Conservation (phyloP, 2,113 vertebrate species). For the Ochotona curzoniae region DNA sequence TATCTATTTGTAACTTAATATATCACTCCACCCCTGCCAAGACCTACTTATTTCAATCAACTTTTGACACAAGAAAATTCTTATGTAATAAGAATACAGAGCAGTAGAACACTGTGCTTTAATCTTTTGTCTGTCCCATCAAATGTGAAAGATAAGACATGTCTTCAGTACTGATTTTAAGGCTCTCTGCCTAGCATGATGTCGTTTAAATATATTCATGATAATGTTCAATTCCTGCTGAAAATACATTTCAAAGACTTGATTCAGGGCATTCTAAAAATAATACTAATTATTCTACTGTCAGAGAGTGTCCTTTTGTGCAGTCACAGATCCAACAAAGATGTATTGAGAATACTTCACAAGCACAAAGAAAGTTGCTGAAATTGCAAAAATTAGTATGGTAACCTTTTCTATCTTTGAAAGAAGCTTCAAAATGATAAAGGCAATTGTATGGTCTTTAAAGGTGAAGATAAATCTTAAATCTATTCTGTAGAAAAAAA, state of each 20-base stretch:
- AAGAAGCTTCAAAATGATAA: constrained; percentile 37
- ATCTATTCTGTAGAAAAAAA: neutral
- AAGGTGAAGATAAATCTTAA: constrained; percentile 7
- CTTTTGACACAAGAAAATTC: constrained; percentile 50
- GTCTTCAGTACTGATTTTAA: neutral
- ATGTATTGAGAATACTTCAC: neutral
- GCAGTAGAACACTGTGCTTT: neutral
- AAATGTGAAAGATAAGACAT: neutral
- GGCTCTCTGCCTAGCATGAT: constrained; percentile 1
- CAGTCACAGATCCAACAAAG: neutral
- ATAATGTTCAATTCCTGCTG: neutral
- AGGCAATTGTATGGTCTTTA: neutral
- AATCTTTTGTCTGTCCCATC: constrained; percentile 21
- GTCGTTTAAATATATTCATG: neutral
- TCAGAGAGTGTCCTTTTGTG: neutral
- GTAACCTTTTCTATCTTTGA: constrained; percentile 37
- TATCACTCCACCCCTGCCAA: constrained; percentile 67
- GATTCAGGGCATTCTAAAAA: constrained; percentile 21
- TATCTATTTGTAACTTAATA: constrained; percentile 71
- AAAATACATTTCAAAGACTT: constrained; percentile 50
- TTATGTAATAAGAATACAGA: constrained; percentile 67
- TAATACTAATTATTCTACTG: neutral
- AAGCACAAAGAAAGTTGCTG: neutral
- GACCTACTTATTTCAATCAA: constrained; percentile 76
- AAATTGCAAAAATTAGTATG: neutral